phyloP scores from a whole-genome alignment of 2,888 invertebrate species.

The Timandra comae region DNA sequence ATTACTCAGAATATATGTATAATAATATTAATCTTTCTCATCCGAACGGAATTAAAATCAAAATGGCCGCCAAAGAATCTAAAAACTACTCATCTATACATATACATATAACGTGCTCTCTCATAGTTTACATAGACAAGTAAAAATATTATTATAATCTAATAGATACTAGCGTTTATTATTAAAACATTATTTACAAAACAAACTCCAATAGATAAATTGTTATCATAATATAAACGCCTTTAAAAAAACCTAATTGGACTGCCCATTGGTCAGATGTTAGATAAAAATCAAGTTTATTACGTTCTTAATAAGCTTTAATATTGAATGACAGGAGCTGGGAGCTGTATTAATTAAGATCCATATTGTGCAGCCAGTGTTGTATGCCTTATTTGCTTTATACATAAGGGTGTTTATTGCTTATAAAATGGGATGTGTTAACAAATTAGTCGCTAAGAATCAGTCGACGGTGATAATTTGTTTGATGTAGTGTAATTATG shows the following conservation, averaged over 20 bases:
- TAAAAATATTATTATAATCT: slow-evolving; percentile 20
- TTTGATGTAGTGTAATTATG: slow-evolving; percentile 6
- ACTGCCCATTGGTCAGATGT: background rate
- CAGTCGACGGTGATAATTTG: slow-evolving; percentile 6
- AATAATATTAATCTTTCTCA: no score
- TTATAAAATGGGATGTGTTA: background rate
- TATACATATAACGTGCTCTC: no score
- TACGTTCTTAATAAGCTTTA: background rate
- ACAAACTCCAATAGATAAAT: background rate
- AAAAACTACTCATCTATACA: no score
- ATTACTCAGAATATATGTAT: no score
- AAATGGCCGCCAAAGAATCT: no score
- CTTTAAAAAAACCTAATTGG: background rate
- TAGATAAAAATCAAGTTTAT: slow-evolving; percentile 2
- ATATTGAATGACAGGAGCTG: background rate
- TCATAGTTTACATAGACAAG: slow-evolving; percentile 14
- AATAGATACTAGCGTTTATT: slow-evolving; percentile 12
- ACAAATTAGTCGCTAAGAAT: slow-evolving; percentile 9
- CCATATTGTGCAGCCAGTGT: slow-evolving; percentile 7
- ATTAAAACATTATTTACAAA: slow-evolving; percentile 19
- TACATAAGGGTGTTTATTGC: background rate
- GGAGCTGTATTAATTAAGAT: slow-evolving; percentile 10
- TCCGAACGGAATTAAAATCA: no score
- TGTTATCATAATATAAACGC: background rate
- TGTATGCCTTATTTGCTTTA: background rate